Percentiles rank a stretch among this genome's conserved stretches.
phyloP scores from a whole-genome alignment of 1,140 invertebrate species.

The Eufriesea mexicana region DNA sequence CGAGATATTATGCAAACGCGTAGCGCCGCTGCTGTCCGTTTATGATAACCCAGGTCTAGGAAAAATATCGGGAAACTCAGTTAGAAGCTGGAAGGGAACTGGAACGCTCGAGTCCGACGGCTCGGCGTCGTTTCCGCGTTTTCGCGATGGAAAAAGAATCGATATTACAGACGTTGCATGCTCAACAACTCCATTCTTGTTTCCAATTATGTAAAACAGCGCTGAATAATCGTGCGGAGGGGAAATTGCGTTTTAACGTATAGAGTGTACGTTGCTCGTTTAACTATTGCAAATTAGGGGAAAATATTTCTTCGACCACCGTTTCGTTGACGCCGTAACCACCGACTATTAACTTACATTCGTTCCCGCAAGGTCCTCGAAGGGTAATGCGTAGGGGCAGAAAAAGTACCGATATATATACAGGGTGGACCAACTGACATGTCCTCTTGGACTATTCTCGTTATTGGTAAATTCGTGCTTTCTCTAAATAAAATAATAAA shows the following conservation, averaged over 20 bases:
- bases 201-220: slow-evolving; percentile 27
- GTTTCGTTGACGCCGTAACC: not conserved
- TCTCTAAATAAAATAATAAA: no score
- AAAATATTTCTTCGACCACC: not conserved
- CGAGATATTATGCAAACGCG: slow-evolving; percentile 22
- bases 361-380: no score
- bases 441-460: no score
- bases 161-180: slow-evolving; percentile 2
- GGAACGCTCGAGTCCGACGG: slow-evolving; percentile 21
- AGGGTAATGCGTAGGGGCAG: no score
- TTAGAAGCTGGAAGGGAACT: not conserved
- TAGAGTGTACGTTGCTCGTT: not conserved
- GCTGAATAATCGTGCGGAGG: not conserved
- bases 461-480: no score
- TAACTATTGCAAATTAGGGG: not conserved
- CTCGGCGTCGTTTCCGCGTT: not conserved
- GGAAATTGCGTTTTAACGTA: slow-evolving; percentile 11
- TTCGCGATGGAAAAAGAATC: slow-evolving; percentile 17
- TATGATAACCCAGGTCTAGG: not conserved
- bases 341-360: not conserved
- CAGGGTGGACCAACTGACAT: no score
- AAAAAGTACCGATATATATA: no score
- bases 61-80: slow-evolving; percentile 1
- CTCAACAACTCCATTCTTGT: slow-evolving; percentile 9
- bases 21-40: not conserved